Base-by-base conservation (phyloP, 2,888 invertebrate genomes). In the Standfussiana lucernea region DNA sequence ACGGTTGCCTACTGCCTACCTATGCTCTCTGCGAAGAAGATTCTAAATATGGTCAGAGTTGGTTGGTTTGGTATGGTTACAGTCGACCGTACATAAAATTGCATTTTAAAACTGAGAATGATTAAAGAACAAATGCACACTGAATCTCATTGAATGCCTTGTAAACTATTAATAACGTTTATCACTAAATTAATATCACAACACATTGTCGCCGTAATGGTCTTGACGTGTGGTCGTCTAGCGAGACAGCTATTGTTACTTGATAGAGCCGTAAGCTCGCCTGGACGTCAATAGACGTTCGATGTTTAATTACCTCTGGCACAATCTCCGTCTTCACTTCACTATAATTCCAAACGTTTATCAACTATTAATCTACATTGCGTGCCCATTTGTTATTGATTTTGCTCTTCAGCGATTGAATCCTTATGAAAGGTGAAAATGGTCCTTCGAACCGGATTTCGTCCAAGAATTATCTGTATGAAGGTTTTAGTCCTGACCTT, bases 201-300 rank as follows among this genome's bases (percentile, higher is more conserved):
- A 56, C 28, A 65, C n/a, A 37, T 66, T 67, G 68, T 50, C 28
- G 24, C 56, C n/a, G 18, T 72, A 62, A 64, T 45, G 18, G 21
- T 40, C 13, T 56, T 75, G 74, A 69, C 71, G 62, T 75, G 56
- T 37, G 59, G 40, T 8, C 56, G 59, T 5, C 67, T 28, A 56
- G 67, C 7, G 47, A 50, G 79, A 64, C 70, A 82, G 73, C 81
- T 79, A 83, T 83, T 89, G 85, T 87, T 76, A 65, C 75, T 75
- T 72, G 80, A 88, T 87, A 80, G 84, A 86, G 69, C 78, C 65
- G 79, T 82, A 77, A 65, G 77, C 76, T 70, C 80, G 78, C 70
- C 65, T 80, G 65, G 65, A 80, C 59, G 75, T 79, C 84, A 80
- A 85, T 85, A 80, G 66, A 71, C 72, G 69, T 74, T 62, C 24